Percentiles rank a stretch among this genome's conserved stretches.
Conservation (phyloP, 1,140 invertebrate species). For the Drosophila orosa region DNA sequence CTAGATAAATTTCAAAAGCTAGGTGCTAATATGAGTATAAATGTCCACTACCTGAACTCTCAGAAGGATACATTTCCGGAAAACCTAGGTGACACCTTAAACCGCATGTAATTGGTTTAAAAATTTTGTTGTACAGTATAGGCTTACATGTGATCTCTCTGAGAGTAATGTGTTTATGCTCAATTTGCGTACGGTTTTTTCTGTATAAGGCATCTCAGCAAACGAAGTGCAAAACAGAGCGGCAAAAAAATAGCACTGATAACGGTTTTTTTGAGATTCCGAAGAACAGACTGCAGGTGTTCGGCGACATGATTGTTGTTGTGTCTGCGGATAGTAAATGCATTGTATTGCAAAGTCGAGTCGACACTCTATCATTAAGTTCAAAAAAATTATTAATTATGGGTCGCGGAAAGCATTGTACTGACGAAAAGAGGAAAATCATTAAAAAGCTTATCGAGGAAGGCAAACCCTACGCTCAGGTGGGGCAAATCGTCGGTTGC, state of each 20-base stretch:
- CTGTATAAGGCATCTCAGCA: background rate
- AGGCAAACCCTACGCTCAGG: slow-evolving; percentile 1
- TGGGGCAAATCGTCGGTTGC: background rate
- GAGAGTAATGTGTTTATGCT: background rate
- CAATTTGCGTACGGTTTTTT: background rate
- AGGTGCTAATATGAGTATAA: no score
- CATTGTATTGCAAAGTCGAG: background rate
- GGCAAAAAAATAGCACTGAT: no score
- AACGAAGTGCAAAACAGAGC: no score
- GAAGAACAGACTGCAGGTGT: no score
- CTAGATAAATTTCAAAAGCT: no score
- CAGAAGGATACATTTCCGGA: no score
- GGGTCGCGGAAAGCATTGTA: background rate
- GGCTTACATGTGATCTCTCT: background rate
- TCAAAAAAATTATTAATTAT: background rate
- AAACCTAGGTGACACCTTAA: no score
- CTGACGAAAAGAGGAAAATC: background rate
- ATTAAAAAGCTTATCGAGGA: slow-evolving; percentile 5
- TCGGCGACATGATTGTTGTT: background rate
- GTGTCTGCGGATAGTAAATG: background rate
- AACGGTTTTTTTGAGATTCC: no score
- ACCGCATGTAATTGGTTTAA: background rate
- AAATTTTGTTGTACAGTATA: background rate
- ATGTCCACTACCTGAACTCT: no score
- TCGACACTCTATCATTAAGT: background rate